Percentiles rank a stretch among this genome's conserved stretches.
phyloP scores from a whole-genome alignment of 2,113 vertebrate genomes.

The Pseudopodoces humilis region DNA sequence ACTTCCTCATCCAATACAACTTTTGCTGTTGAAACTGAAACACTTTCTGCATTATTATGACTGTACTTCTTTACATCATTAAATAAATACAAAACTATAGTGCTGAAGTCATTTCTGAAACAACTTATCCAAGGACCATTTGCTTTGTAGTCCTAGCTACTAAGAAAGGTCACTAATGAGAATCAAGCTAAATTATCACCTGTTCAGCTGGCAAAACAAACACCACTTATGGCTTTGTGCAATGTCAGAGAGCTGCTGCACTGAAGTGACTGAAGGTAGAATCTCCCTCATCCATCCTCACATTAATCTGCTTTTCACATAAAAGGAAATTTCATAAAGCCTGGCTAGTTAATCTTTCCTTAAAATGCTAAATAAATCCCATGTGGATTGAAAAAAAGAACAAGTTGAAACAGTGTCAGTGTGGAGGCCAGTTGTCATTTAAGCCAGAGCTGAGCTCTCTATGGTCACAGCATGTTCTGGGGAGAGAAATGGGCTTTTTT shows the following conservation, averaged over 20 bases:
- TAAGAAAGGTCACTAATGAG: neutral
- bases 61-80: slow-evolving; percentile 73
- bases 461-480: neutral
- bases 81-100: neutral
- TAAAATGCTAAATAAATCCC: slow-evolving; percentile 17
- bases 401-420: neutral
- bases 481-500: neutral
- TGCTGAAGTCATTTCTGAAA: neutral
- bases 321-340: slow-evolving; percentile 48
- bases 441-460: neutral
- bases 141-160: neutral
- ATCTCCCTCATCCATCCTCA: neutral
- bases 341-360: neutral
- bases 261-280: neutral
- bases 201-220: neutral
- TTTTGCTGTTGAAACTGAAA: neutral
- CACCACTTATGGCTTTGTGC: neutral
- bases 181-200: neutral
- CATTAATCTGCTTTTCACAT: slow-evolving; percentile 51
- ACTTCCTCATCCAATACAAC: neutral
- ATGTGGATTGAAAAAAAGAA: rapidly evolving
- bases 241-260: neutral
- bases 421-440: neutral
- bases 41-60: neutral
- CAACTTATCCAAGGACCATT: neutral